phyloP scores from a whole-genome alignment of 2,888 invertebrate genomes.

The Endotricha flammealis region DNA sequence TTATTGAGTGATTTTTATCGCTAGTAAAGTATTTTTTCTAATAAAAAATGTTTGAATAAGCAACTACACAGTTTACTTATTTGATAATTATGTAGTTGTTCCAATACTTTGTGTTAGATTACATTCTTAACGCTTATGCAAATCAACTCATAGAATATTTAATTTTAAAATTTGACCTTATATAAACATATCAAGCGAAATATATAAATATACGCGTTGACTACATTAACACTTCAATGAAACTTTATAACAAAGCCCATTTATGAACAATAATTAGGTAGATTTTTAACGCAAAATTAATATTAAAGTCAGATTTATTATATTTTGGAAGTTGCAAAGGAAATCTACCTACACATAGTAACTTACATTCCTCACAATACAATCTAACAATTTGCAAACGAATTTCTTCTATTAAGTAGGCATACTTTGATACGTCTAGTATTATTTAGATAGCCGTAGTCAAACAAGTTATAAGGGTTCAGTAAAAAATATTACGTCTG shows the following conservation, averaged over 20 bases:
- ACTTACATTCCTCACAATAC: constrained; percentile 29
- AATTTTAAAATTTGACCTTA: background rate
- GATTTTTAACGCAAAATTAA: constrained; percentile 8
- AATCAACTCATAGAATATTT: too few relatives aligned
- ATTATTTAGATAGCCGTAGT: background rate
- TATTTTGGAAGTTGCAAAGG: constrained; percentile 32
- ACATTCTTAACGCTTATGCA: too few relatives aligned
- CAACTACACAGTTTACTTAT: too few relatives aligned
- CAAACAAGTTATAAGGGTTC: too few relatives aligned
- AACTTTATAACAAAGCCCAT: constrained; percentile 18
- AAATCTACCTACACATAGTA: constrained; percentile 28
- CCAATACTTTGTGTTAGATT: too few relatives aligned
- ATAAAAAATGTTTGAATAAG: too few relatives aligned
- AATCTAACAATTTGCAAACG: constrained; percentile 28
- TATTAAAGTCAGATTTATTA: too few relatives aligned
- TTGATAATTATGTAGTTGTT: too few relatives aligned
- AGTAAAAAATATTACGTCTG: too few relatives aligned
- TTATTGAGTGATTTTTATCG: too few relatives aligned
- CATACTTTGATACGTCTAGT: background rate
- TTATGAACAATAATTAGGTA: constrained; percentile 3
- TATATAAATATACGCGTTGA: background rate
- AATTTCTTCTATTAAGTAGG: constrained; percentile 17
- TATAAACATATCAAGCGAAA: constrained; percentile 1
- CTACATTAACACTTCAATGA: background rate
- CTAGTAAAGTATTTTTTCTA: too few relatives aligned